Evolutionary conservation across 2,113 vertebrate genomes (phyloP).

Genomic region (Jaculus jaculus): DNA sequence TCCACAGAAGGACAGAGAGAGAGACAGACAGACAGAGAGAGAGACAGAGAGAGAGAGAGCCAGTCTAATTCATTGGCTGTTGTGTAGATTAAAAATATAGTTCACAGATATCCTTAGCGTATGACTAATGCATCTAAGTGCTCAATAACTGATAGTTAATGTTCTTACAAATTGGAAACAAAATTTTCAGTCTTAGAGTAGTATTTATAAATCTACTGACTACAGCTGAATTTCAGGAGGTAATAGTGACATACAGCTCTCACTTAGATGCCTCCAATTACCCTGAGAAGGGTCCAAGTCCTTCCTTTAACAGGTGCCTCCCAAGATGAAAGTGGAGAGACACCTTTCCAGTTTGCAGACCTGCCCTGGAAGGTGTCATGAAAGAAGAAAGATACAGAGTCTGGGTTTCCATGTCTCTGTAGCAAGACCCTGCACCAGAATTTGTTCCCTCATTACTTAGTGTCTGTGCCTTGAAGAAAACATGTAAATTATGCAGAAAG

Average conservation of each 20-base stretch:
- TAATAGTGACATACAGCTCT: constrained; percentile 39
- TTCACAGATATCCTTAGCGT: constrained; percentile 24
- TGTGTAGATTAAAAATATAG: background rate
- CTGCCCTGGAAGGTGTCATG: constrained; percentile 20
- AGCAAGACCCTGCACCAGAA: constrained; percentile 68
- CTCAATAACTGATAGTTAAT: constrained; percentile 55
- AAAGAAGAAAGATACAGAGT: constrained; percentile 15
- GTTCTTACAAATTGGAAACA: constrained; percentile 58
- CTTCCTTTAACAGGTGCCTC: constrained; percentile 29
- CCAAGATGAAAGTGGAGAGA: constrained; percentile 39
- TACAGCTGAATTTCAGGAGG: constrained; percentile 58
- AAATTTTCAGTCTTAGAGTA: constrained; percentile 50
- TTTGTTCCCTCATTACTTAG: constrained; percentile 75
- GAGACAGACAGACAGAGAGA: background rate
- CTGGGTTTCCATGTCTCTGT: constrained; percentile 45
- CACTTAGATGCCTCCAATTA: constrained; percentile 41
- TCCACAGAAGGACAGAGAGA: background rate
- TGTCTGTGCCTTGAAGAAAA: constrained; percentile 78
- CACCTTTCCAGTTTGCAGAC: background rate
- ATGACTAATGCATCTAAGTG: background rate
- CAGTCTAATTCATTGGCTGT: background rate
- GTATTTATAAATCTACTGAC: constrained; percentile 65
- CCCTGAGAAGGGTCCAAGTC: constrained; percentile 51
- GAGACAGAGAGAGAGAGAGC: background rate
- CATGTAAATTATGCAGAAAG: constrained; percentile 81